phyloP scores from a whole-genome alignment of 2,888 invertebrate genomes.

The Trachelus iudaicus region DNA sequence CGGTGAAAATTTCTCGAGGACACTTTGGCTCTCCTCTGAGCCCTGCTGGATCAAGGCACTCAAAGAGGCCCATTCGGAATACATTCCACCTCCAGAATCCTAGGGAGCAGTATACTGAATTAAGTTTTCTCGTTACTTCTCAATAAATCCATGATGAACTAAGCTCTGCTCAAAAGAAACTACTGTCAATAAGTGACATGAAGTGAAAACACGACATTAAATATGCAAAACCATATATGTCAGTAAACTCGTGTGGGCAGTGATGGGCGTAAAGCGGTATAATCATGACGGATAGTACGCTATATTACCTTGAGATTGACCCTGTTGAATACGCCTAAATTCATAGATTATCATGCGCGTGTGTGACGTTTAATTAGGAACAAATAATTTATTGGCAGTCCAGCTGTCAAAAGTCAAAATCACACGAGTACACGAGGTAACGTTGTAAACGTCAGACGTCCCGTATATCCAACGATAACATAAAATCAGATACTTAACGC shows the following conservation, averaged over 20 bases:
- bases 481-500: neutral
- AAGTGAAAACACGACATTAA: too few species aligned
- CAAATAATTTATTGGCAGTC: constrained; percentile 11
- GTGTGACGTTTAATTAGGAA: constrained; percentile 21
- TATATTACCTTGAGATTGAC: constrained; percentile 78
- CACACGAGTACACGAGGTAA: neutral
- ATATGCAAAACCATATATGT: neutral
- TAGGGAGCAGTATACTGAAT: constrained; percentile 42
- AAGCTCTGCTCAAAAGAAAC: constrained; percentile 4
- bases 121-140: neutral
- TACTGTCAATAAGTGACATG: neutral
- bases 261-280: neutral
- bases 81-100: constrained; percentile 81
- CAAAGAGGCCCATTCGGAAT: constrained; percentile 86
- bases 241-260: neutral
- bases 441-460: neutral
- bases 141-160: neutral
- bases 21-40: constrained; percentile 74
- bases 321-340: constrained; percentile 85
- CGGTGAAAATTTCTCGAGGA: constrained; percentile 80
- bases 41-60: constrained; percentile 75
- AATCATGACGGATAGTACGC: neutral
- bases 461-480: neutral
- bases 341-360: constrained; percentile 70
- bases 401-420: neutral